phyloP scores from a whole-genome alignment of 2,797 vertebrate genomes.

The Balearica regulorum region DNA sequence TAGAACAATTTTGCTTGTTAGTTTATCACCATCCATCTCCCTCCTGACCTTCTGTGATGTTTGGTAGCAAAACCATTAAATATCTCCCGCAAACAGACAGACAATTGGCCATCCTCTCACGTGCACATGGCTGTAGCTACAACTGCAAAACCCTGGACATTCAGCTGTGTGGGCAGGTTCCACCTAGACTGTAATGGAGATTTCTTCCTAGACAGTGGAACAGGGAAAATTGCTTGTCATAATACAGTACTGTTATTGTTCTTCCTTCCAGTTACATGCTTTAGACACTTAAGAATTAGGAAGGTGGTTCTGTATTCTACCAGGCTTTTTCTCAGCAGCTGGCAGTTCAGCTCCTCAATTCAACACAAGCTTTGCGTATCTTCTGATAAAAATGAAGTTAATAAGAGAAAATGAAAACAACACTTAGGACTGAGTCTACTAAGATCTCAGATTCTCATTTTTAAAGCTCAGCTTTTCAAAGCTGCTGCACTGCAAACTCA shows the following conservation, averaged over 20 bases:
- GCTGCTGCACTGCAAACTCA: not conserved
- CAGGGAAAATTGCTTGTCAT: not conserved
- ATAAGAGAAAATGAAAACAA: not conserved
- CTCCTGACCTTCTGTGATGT: slow-evolving; percentile 69
- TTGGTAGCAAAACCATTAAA: slow-evolving; percentile 44
- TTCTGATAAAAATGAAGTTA: not conserved
- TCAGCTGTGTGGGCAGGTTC: not conserved
- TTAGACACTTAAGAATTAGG: not conserved
- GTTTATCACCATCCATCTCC: slow-evolving; percentile 71
- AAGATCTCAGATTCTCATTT: not conserved
- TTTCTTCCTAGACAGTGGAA: not conserved
- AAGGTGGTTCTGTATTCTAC: not conserved
- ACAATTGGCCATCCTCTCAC: not conserved
- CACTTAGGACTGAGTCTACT: not conserved
- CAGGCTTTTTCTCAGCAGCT: not conserved
- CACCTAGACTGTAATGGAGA: not conserved
- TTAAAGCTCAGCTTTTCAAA: not conserved
- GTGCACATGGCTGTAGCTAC: not conserved
- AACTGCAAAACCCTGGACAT: not conserved
- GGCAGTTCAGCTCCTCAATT: not conserved
- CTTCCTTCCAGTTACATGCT: not conserved
- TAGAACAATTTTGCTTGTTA: slow-evolving; percentile 73
- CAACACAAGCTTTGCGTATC: not conserved
- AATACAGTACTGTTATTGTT: not conserved
- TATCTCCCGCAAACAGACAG: not conserved